Evolutionary conservation across 2,797 vertebrate species (phyloP).

Genomic region (Melanotaenia nigrans): DNA sequence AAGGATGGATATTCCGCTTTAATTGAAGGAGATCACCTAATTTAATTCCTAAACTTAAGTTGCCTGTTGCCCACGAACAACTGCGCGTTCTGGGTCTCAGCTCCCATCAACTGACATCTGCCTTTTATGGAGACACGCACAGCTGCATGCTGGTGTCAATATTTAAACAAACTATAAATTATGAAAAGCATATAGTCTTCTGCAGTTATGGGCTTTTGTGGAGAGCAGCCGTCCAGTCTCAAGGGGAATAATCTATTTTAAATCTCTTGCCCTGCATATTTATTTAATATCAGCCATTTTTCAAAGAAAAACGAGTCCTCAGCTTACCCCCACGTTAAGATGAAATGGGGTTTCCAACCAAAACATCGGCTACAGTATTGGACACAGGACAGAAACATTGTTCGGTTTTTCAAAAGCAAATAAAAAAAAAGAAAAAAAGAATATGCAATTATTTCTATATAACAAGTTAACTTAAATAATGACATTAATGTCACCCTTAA

Average conservation of each 20-base stretch:
- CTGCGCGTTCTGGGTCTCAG: constrained; percentile 4
- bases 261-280: not conserved
- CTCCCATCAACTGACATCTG: constrained; percentile 22
- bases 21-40: constrained; percentile 42
- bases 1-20: constrained; percentile 63
- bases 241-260: not conserved
- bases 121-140: constrained; percentile 11
- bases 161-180: constrained; percentile 25
- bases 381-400: constrained; percentile 18
- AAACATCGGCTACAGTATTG: not conserved
- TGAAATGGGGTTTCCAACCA: not conserved
- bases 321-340: not conserved
- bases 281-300: not conserved
- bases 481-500: not conserved
- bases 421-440: not conserved
- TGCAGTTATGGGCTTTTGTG: not conserved
- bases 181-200: not conserved
- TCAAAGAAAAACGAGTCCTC: not conserved
- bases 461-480: not conserved
- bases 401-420: not conserved
- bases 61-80: constrained; percentile 44
- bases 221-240: not conserved
- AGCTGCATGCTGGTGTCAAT: constrained; percentile 8
- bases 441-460: not conserved
- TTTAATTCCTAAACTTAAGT: constrained; percentile 38